Conservation (phyloP, 2,888 invertebrate genomes). For the Euplagia quadripunctaria region DNA sequence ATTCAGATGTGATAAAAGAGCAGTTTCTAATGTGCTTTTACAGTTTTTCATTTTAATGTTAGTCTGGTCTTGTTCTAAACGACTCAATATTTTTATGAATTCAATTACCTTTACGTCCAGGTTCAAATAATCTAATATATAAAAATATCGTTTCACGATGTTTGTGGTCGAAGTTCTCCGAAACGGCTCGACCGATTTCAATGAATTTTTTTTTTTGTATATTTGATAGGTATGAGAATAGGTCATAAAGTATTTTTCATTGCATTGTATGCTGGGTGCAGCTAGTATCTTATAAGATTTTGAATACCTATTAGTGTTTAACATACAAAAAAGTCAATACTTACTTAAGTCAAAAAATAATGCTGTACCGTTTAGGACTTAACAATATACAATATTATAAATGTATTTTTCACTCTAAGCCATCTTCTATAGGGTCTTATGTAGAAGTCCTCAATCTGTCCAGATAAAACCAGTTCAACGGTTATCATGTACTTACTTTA, state of each 20-base stretch:
- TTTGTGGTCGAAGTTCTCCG: too few relatives aligned
- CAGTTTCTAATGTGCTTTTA: neutral
- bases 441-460: neutral
- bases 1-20: neutral
- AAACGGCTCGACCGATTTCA: too few relatives aligned
- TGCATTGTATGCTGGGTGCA: too few relatives aligned
- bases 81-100: neutral
- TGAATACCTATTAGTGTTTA: neutral
- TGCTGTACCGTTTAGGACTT: neutral
- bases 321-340: neutral
- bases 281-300: neutral
- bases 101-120: neutral
- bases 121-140: neutral
- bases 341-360: neutral
- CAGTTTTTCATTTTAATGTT: neutral
- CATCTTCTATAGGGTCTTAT: neutral
- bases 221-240: too few relatives aligned
- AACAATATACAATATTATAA: neutral
- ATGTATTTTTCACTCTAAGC: neutral
- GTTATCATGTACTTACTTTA: too few relatives aligned
- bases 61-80: neutral
- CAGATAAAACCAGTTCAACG: too few relatives aligned
- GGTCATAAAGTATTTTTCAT: too few relatives aligned
- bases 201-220: too few relatives aligned
- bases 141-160: too few relatives aligned